Conservation (phyloP, 37 sponge, comb jelly and placozoan genomes). For the Cladorhizidae sp. region DNA sequence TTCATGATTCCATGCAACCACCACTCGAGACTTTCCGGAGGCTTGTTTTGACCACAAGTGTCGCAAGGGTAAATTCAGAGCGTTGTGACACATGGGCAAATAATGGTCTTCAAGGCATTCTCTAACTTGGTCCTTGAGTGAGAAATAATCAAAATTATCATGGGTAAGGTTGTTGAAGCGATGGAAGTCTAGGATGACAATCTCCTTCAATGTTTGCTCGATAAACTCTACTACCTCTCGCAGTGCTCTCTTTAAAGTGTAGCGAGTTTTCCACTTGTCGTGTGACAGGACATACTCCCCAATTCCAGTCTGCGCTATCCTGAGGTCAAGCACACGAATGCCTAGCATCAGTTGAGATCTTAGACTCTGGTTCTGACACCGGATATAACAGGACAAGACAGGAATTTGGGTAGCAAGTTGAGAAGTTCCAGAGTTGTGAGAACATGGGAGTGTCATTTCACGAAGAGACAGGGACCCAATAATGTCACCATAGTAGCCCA, state of each 20-base stretch:
- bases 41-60: not conserved
- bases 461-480: conserved; percentile 15
- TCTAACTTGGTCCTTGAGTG: conserved; percentile 14
- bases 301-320: conserved; percentile 7
- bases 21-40: not conserved
- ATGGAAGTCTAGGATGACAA: conserved; percentile 41
- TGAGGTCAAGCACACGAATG: conserved; percentile 27
- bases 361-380: conserved; percentile 12
- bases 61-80: not conserved
- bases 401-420: not conserved
- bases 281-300: conserved; percentile 22
- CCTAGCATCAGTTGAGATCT: conserved; percentile 2
- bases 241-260: conserved; percentile 21
- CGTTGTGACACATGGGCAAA: not conserved
- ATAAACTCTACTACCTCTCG: conserved; percentile 22
- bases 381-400: not conserved
- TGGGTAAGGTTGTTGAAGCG: conserved; percentile 5
- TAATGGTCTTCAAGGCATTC: conserved; percentile 2
- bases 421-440: conserved; percentile 39
- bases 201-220: conserved; percentile 7
- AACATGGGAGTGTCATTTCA: conserved; percentile 40
- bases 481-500: conserved; percentile 18
- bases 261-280: conserved; percentile 16
- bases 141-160: conserved; percentile 5
- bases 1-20: conserved; percentile 32